Conservation (phyloP, 2,797 vertebrate genomes). For the Decapterus maruadsi region DNA sequence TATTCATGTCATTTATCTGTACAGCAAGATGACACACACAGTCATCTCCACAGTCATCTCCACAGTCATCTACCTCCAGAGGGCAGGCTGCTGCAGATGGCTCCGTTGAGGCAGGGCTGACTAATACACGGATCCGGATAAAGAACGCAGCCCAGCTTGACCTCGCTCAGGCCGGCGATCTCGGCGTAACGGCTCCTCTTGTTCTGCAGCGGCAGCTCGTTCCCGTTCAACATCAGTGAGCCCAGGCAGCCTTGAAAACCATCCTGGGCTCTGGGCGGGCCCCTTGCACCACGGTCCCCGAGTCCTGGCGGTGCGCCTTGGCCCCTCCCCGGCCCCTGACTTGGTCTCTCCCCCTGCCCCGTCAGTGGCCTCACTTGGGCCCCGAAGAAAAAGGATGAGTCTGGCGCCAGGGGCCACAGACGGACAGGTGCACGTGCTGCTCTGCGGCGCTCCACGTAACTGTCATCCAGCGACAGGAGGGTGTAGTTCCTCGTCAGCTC, state of each 20-base stretch:
- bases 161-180: slow-evolving; percentile 91
- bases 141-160: slow-evolving; percentile 92
- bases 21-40: background rate
- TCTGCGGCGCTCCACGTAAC: slow-evolving; percentile 89
- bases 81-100: slow-evolving; percentile 88
- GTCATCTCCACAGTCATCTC: slow-evolving; percentile 31
- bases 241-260: slow-evolving; percentile 97
- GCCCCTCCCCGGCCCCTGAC: slow-evolving; percentile 80
- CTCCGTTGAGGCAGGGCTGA: slow-evolving; percentile 93
- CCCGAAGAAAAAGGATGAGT: slow-evolving; percentile 93
- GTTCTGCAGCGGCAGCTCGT: slow-evolving; percentile 92
- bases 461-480: slow-evolving; percentile 91
- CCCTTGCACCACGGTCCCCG: slow-evolving; percentile 80
- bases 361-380: slow-evolving; percentile 87
- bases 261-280: slow-evolving; percentile 87
- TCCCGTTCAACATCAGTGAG: slow-evolving; percentile 91
- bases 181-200: slow-evolving; percentile 91
- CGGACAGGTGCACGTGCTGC: slow-evolving; percentile 91
- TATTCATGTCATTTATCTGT: slow-evolving; percentile 3
- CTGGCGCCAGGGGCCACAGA: slow-evolving; percentile 90
- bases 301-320: slow-evolving; percentile 50
- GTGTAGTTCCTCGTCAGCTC: slow-evolving; percentile 94
- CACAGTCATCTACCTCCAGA: slow-evolving; percentile 85
- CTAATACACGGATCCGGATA: slow-evolving; percentile 90
- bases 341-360: slow-evolving; percentile 79